Percentiles rank a stretch among this genome's conserved stretches.
Conservation (phyloP, 1,140 invertebrate species). For the Brachystomella parvula region DNA sequence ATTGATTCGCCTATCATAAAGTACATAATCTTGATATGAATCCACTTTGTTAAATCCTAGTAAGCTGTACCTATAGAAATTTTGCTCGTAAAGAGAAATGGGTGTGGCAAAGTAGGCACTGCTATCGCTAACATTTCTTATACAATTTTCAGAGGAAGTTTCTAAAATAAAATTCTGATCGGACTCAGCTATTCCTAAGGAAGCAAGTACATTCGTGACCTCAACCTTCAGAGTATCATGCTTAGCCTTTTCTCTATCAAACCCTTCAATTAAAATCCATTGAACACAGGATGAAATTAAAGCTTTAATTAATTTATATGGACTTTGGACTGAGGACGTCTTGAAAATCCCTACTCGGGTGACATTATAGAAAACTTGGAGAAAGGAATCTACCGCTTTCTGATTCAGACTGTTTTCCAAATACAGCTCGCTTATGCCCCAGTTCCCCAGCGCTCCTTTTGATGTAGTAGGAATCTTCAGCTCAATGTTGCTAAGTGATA, state of each 20-base stretch:
- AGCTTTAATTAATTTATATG: not conserved
- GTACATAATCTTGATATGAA: constrained; percentile 15
- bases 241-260: not conserved
- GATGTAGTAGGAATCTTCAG: not conserved
- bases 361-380: not conserved
- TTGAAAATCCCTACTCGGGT: not conserved
- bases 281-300: not conserved
- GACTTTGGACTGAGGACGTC: not conserved
- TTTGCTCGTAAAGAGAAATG: constrained; percentile 9
- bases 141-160: no score
- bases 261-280: constrained; percentile 6
- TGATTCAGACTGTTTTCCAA: constrained; percentile 16
- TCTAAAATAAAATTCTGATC: not conserved
- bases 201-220: not conserved
- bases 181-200: not conserved
- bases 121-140: not conserved
- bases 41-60: constrained; percentile 20
- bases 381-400: not conserved
- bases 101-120: not conserved
- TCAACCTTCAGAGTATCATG: not conserved
- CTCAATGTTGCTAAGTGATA: constrained; percentile 17
- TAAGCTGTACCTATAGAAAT: constrained; percentile 17
- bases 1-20: constrained; percentile 10
- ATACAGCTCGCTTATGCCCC: constrained; percentile 1
- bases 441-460: not conserved